Conservation (phyloP, 2,113 vertebrate species). For the Mesitornis unicolor region DNA sequence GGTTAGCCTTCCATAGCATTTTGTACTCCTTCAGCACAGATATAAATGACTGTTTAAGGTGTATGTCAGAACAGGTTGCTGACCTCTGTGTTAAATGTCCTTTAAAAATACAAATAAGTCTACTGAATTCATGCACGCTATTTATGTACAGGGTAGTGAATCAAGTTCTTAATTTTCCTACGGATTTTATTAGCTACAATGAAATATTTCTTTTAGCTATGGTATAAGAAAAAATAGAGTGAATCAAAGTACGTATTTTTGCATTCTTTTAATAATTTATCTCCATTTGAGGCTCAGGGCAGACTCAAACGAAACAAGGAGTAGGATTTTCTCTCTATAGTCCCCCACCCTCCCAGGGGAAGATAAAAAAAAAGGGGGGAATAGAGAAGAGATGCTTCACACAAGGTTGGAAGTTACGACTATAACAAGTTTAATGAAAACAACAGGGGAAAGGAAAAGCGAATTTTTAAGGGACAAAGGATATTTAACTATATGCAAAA, state of each 20-base stretch:
- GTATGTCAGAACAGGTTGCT: background rate
- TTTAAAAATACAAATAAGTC: background rate
- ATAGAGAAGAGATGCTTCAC: too few relatives aligned
- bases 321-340: too few relatives aligned
- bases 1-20: background rate
- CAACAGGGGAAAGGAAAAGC: too few relatives aligned
- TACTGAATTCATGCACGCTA: background rate
- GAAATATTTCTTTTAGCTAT: background rate
- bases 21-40: background rate
- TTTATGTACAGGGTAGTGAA: background rate
- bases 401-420: too few relatives aligned
- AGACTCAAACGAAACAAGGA: too few relatives aligned
- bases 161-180: background rate
- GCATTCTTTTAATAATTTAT: background rate
- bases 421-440: too few relatives aligned
- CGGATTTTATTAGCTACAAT: background rate
- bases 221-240: background rate
- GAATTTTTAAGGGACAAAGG: too few relatives aligned
- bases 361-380: too few relatives aligned
- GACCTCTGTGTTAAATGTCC: background rate
- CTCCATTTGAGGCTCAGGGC: too few relatives aligned
- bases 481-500: too few relatives aligned
- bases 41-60: background rate
- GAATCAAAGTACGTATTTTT: background rate
- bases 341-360: too few relatives aligned